Evolutionary conservation across 2,113 vertebrate genomes (phyloP).

Genomic region (Elanoides forficatus): DNA sequence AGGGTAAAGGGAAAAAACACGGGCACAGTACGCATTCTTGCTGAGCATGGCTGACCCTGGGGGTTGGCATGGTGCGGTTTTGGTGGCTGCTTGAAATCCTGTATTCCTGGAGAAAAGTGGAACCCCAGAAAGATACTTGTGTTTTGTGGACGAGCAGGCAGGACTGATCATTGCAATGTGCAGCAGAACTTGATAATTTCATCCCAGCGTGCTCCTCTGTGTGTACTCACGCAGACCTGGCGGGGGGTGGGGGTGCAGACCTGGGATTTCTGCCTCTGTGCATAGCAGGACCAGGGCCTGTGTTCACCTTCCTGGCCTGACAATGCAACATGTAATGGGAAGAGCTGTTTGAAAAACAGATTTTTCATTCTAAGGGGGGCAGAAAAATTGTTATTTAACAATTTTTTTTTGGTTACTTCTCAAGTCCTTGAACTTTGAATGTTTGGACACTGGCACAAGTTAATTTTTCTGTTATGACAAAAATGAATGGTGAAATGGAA

Average conservation of each 20-base stretch:
- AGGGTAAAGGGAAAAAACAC: neutral
- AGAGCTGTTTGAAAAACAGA: neutral
- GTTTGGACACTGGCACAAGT: neutral
- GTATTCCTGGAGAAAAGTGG: neutral
- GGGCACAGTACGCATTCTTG: neutral
- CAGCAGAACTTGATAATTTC: neutral
- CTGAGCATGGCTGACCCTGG: neutral
- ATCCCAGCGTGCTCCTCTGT: too few relatives aligned
- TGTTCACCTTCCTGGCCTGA: neutral
- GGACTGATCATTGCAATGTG: neutral
- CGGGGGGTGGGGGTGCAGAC: neutral
- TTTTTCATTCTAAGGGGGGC: neutral
- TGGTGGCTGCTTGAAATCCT: neutral
- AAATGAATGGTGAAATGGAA: neutral
- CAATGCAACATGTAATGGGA: neutral
- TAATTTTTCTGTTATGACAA: neutral
- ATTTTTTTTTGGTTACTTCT: neutral
- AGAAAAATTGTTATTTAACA: neutral
- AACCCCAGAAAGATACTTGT: neutral
- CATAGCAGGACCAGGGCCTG: neutral
- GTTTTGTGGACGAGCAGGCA: neutral
- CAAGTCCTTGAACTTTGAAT: neutral
- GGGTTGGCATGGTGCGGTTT: neutral
- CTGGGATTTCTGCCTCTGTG: neutral
- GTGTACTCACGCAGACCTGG: too few relatives aligned